Conservation (phyloP, 2,888 invertebrate genomes). For the Cantharis nigra region DNA sequence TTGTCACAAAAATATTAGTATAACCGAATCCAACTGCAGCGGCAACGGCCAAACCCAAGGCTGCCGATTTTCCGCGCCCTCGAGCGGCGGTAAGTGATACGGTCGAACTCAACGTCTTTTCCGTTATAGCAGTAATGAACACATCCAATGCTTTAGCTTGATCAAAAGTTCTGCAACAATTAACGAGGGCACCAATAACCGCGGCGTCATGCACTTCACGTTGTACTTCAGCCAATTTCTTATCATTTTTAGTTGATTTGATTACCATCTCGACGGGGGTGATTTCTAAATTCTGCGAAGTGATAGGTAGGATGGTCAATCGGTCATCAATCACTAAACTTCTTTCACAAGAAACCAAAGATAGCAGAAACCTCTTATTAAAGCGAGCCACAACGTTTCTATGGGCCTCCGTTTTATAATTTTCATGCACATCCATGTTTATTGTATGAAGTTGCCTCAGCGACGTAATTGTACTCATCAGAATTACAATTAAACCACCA, state of each 20-base stretch:
- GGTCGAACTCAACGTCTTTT: constrained; percentile 85
- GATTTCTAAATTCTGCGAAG: constrained; percentile 84
- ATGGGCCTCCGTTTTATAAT: constrained; percentile 94
- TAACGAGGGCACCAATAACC: constrained; percentile 87
- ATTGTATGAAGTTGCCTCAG: constrained; percentile 93
- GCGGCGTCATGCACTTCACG: constrained; percentile 87
- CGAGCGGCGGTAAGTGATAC: constrained; percentile 95
- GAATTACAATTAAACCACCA: constrained; percentile 74
- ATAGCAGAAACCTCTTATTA: constrained; percentile 94
- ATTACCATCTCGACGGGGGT: constrained; percentile 67
- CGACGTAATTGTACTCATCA: constrained; percentile 86
- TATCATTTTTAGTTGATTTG: constrained; percentile 58
- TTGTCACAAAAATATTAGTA: constrained; percentile 95
- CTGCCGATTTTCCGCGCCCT: constrained; percentile 98
- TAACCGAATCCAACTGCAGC: constrained; percentile 80
- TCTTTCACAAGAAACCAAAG: constrained; percentile 84
- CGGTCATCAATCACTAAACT: constrained; percentile 94
- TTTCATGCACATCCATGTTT: constrained; percentile 97
- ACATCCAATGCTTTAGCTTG: constrained; percentile 92
- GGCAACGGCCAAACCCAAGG: constrained; percentile 89
- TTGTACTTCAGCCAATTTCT: constrained; percentile 75
- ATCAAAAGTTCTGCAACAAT: constrained; percentile 89
- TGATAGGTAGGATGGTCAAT: constrained; percentile 88
- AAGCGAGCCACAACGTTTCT: constrained; percentile 90
- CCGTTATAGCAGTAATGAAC: constrained; percentile 93